Percentiles rank a stretch among this genome's conserved stretches.
phyloP scores from a whole-genome alignment of 2,113 vertebrate species.

The Tauraco erythrolophus region DNA sequence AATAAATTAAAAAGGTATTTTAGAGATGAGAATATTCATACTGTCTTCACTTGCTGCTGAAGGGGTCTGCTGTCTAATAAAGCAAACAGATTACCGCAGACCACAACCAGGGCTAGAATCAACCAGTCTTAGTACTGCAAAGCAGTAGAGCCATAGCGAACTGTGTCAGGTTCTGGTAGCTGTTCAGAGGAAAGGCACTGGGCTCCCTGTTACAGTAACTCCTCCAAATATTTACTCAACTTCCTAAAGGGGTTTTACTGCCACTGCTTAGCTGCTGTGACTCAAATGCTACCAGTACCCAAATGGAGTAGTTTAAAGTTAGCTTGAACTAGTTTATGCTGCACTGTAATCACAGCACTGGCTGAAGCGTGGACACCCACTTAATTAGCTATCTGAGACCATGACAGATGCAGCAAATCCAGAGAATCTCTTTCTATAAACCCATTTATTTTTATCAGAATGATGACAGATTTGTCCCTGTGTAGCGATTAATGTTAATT shows the following conservation, averaged over 20 bases:
- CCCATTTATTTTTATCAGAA: neutral
- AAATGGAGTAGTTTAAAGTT: neutral
- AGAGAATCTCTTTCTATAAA: neutral
- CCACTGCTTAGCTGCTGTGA: neutral
- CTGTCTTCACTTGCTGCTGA: neutral
- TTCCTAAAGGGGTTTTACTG: conserved; percentile 11
- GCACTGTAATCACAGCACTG: neutral
- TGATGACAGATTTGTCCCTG: neutral
- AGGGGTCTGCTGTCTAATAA: neutral
- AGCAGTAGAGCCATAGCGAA: neutral
- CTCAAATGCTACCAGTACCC: neutral
- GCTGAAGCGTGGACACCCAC: neutral
- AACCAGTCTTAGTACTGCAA: neutral
- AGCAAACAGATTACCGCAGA: neutral
- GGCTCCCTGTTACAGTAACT: neutral
- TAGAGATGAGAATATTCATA: neutral
- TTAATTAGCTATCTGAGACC: neutral
- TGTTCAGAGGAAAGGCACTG: accelerated
- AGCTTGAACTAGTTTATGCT: neutral
- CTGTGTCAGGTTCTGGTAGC: neutral
- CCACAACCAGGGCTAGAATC: neutral
- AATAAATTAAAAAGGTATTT: neutral
- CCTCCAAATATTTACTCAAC: conserved; percentile 25
- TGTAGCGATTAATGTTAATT: neutral
- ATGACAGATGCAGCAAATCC: neutral